Evolutionary conservation across 2,113 vertebrate genomes (phyloP).

Genomic region (Myotis brandtii): DNA sequence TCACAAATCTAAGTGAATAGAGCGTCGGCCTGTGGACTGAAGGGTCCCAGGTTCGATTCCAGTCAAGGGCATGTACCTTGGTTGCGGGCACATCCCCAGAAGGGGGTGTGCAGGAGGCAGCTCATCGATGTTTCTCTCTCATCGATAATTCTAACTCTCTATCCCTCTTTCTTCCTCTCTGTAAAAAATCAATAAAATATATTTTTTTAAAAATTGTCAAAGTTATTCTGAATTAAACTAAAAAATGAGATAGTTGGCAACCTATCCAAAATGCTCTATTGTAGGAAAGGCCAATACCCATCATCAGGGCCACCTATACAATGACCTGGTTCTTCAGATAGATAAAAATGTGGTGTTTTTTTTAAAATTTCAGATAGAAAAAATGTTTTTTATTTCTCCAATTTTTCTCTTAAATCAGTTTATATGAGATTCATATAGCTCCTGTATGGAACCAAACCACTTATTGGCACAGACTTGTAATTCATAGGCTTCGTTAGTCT

Average conservation of each 20-base stretch:
- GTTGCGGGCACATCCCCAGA: too few species aligned
- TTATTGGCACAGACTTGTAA: background rate
- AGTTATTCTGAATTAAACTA: conserved; percentile 5
- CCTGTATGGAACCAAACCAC: background rate
- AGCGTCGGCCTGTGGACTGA: too few species aligned
- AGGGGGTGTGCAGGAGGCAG: too few species aligned
- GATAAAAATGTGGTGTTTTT: background rate
- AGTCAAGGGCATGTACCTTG: too few species aligned
- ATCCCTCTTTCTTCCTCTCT: too few species aligned
- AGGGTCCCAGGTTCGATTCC: too few species aligned
- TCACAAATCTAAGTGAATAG: too few species aligned
- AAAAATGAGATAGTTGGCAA: background rate
- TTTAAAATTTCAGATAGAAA: background rate
- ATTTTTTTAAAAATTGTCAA: background rate
- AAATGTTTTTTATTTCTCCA: background rate
- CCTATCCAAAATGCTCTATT: background rate
- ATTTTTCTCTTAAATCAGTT: background rate
- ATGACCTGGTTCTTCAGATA: background rate
- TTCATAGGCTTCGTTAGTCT: conserved; percentile 9
- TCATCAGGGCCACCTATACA: background rate
- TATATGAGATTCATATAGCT: background rate
- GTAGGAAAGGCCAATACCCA: background rate
- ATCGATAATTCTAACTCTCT: too few species aligned
- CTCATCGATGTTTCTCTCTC: too few species aligned
- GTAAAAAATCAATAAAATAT: too few species aligned